A percentile compares a stretch with the other conserved stretches of the same genome.
phyloP scores from a whole-genome alignment of 2,888 invertebrate genomes.

The Hydriomena furcata region DNA sequence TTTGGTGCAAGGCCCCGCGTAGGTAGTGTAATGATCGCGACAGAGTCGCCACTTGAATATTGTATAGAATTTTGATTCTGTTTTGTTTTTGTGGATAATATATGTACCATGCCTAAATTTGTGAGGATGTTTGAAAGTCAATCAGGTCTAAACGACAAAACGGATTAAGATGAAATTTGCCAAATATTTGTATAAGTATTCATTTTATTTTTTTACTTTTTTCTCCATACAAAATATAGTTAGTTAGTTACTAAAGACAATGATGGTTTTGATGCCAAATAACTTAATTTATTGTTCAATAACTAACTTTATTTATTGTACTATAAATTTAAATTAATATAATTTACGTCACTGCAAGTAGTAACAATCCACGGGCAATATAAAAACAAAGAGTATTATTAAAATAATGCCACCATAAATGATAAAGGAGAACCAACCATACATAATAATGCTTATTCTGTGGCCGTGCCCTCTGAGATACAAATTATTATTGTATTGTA shows the following conservation, averaged over 20 bases:
- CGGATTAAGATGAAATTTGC: too few relatives aligned
- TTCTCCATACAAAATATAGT: too few relatives aligned
- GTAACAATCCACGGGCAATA: not conserved
- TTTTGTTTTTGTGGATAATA: conserved; percentile 14
- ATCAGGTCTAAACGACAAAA: too few relatives aligned
- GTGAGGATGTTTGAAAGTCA: too few relatives aligned
- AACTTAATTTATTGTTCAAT: too few relatives aligned
- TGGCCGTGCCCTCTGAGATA: conserved; percentile 22
- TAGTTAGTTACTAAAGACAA: too few relatives aligned
- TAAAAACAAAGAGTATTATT: conserved; percentile 8
- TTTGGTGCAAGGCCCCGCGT: conserved; percentile 75
- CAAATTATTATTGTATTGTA: conserved; percentile 23
- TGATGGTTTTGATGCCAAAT: too few relatives aligned
- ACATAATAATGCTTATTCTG: not conserved
- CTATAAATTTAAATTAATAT: too few relatives aligned
- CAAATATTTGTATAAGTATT: too few relatives aligned
- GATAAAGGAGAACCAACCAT: conserved; percentile 10
- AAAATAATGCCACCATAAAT: conserved; percentile 15
- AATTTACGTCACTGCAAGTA: conserved; percentile 8
- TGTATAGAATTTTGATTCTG: conserved; percentile 27
- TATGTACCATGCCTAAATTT: too few relatives aligned
- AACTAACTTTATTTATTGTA: too few relatives aligned
- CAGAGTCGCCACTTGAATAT: conserved; percentile 46
- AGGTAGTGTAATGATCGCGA: conserved; percentile 61
- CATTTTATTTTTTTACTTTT: too few relatives aligned